These are phyloP conservation scores for Antitype chi DNA, from an alignment of 2,888 invertebrate species.

Conservation along the genomic window DNA sequence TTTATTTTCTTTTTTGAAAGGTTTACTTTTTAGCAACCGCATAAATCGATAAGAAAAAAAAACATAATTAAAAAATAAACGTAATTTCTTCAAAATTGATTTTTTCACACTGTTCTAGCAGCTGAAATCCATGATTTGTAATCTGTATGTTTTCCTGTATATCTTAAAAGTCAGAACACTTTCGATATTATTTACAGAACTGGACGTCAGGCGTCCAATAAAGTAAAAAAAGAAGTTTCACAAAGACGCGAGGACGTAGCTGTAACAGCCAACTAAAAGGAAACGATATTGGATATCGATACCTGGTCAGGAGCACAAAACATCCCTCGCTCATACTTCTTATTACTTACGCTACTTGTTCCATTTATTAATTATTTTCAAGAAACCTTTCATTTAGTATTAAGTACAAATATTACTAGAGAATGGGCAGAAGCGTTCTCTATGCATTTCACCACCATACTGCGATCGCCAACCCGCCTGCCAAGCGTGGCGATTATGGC, in stretches of 20 bases:
- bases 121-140: neutral
- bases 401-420: too few species aligned
- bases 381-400: neutral
- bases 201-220: neutral
- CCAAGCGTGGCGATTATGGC: too few species aligned
- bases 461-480: too few species aligned
- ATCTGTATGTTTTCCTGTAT: neutral
- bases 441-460: too few species aligned
- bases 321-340: slow-evolving; percentile 18
- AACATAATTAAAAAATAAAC: too few species aligned
- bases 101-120: neutral
- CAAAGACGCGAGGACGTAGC: neutral
- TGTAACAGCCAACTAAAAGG: slow-evolving; percentile 15
- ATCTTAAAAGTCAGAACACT: neutral
- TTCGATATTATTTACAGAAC: neutral
- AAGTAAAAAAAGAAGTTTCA: neutral
- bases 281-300: slow-evolving; percentile 35
- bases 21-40: too few species aligned
- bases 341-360: slow-evolving; percentile 1
- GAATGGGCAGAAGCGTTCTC: too few species aligned
- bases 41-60: too few species aligned
- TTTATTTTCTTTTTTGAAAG: too few species aligned
- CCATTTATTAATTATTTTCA: neutral
- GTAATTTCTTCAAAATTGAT: neutral
- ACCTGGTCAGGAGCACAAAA: neutral